A percentile compares a stretch with the other conserved stretches of the same genome.
These are phyloP conservation scores for Myotis yumanensis DNA, from an alignment of 2,113 vertebrate species.

Conservation along the genomic window DNA sequence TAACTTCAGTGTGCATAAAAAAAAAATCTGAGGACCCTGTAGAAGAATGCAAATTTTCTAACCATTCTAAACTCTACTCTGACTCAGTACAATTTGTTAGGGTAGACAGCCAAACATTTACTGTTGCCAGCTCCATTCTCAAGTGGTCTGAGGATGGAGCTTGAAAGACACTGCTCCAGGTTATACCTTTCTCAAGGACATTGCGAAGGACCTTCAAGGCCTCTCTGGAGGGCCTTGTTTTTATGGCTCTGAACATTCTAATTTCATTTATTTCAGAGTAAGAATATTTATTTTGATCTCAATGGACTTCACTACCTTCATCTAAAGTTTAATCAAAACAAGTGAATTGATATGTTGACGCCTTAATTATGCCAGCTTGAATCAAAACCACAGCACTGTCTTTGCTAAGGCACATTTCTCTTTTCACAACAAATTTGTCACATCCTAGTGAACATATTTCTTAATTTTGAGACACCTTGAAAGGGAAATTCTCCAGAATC, in stretches of 20 bases:
- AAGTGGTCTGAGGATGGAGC: background rate
- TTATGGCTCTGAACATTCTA: background rate
- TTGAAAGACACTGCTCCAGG: background rate
- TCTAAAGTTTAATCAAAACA: background rate
- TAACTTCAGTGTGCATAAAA: background rate
- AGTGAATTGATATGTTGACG: background rate
- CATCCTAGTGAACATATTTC: background rate
- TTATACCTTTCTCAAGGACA: background rate
- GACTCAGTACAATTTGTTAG: background rate
- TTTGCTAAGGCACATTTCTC: background rate
- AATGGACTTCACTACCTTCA: background rate
- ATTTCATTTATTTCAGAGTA: constrained; percentile 29
- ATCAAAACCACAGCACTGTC: background rate
- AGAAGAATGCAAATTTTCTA: background rate
- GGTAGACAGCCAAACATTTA: background rate
- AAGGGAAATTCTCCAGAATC: background rate
- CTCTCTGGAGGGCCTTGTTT: background rate
- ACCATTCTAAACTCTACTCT: background rate
- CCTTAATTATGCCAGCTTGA: background rate
- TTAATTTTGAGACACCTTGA: background rate
- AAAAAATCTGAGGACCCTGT: background rate
- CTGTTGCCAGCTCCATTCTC: background rate
- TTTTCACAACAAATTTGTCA: background rate
- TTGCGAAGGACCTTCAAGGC: background rate
- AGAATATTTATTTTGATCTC: background rate